phyloP scores from a whole-genome alignment of 2,113 vertebrate species.

The Coreoperca whiteheadi region DNA sequence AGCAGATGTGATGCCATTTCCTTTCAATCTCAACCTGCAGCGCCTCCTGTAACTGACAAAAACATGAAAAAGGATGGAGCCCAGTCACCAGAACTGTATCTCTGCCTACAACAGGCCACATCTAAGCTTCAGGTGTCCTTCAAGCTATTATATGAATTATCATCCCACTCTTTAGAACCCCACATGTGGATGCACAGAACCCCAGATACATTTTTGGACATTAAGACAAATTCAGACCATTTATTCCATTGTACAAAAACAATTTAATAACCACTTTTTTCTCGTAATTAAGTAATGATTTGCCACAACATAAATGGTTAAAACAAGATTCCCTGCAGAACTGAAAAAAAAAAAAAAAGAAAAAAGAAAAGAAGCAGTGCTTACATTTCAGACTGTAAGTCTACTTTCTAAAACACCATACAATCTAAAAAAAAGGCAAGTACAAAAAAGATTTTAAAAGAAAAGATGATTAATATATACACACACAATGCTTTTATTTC shows the following conservation, averaged over 20 bases:
- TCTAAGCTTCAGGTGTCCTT: neutral
- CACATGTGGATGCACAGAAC: neutral
- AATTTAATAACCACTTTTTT: slow-evolving; percentile 61
- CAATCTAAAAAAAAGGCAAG: neutral
- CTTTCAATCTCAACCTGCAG: neutral
- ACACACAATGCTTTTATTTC: slow-evolving; percentile 68
- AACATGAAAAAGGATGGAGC: neutral
- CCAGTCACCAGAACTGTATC: neutral
- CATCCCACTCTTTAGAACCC: neutral
- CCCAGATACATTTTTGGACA: neutral
- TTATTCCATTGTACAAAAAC: slow-evolving; percentile 21
- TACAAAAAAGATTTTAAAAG: slow-evolving; percentile 10
- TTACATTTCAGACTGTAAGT: slow-evolving; percentile 48
- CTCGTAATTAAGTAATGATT: neutral
- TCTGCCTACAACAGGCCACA: neutral
- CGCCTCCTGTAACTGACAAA: neutral
- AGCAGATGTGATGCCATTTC: neutral
- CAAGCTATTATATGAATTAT: neutral
- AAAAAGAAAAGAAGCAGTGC: no score
- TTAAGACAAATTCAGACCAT: neutral
- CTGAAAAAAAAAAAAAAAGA: slow-evolving; percentile 1
- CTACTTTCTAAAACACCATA: slow-evolving; percentile 20
- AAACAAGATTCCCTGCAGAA: slow-evolving; percentile 59
- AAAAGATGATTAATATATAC: slow-evolving; percentile 21
- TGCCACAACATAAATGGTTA: slow-evolving; percentile 3